Evolutionary conservation across 2,888 invertebrate species (phyloP), one percentile per base, ranked within the genome.

Genomic region (Machimus rusticus): DNA sequence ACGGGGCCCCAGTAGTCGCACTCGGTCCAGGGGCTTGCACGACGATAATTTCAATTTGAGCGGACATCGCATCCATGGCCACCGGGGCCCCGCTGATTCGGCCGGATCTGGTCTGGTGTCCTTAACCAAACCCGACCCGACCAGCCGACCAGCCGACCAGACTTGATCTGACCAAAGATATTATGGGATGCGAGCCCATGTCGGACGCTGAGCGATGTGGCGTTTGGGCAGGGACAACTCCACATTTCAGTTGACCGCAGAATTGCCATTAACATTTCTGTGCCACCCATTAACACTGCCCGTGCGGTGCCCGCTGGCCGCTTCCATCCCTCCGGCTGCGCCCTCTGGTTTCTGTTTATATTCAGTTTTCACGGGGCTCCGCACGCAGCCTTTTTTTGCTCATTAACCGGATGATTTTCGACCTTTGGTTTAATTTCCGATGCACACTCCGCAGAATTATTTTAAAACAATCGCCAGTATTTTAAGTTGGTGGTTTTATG

Each of bases 191-290:
- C 34, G 85, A 23, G 74, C 74, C 31, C 85, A 74, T 85, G 85
- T 85, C 43, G 74, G 85, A 46, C 74, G 85, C 74, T 74, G 85
- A 74, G 74, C 51, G 85, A 85, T 85, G 85, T 85, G 85, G 85
- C 46, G 51, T 74, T 66, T 34, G 43, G 43, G 6, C 85, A 85
- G 43, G 43, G 74, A 57, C 85, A 88, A 88, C 74, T 86, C 87
- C 78, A 88, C 88, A 88, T 86, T 87, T 87, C 87, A 88, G 86
- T 85, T 88, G 34, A 87, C 88, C 88, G 78, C 87, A 87, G 82
- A 76, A 87, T 87, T 86, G 87, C 88, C 88, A 88, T 87, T 88
- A 88, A 87, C 87, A 86, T 87, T 88, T 87, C 85, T 85, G 74
- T 74, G 74, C 85, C 31, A 31, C 74, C 74, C 43, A 85, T 85